phyloP scores from a whole-genome alignment of 2,888 invertebrate species.

The Thecocarcelia acutangulata region DNA sequence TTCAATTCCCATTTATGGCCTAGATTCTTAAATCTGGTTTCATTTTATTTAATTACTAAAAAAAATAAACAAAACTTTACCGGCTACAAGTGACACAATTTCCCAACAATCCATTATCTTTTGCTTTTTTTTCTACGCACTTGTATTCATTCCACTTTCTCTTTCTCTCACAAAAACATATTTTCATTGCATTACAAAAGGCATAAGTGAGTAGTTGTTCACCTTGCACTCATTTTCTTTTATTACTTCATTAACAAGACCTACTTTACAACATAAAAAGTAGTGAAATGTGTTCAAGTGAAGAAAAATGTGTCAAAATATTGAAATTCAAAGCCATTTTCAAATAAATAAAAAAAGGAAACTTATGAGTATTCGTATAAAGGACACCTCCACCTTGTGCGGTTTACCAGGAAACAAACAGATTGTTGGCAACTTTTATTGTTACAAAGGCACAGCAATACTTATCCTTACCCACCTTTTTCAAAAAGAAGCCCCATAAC shows the following conservation, averaged over 20 bases:
- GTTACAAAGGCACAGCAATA: neutral
- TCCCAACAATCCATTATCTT: constrained; percentile 7
- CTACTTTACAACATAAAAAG: neutral
- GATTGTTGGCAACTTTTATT: neutral
- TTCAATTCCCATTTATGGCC: too few relatives aligned
- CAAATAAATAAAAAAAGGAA: neutral
- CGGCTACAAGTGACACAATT: constrained; percentile 3
- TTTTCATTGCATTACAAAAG: constrained; percentile 8
- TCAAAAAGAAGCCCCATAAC: neutral
- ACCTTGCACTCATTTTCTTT: constrained; percentile 20
- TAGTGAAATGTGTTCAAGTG: constrained; percentile 23
- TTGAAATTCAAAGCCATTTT: constrained; percentile 24
- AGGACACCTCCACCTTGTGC: neutral
- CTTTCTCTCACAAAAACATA: neutral
- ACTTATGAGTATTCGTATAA: neutral
- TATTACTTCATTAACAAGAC: constrained; percentile 28
- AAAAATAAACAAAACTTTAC: too few relatives aligned
- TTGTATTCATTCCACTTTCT: constrained; percentile 3
- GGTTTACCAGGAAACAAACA: neutral
- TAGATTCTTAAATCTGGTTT: too few relatives aligned
- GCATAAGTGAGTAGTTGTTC: constrained; percentile 13
- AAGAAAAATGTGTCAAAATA: constrained; percentile 47
- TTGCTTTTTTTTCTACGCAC: neutral
- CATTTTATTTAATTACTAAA: too few relatives aligned
- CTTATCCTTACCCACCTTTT: neutral